Conservation (phyloP, 2,797 vertebrate species). For the Micropoecilia bifurca region DNA sequence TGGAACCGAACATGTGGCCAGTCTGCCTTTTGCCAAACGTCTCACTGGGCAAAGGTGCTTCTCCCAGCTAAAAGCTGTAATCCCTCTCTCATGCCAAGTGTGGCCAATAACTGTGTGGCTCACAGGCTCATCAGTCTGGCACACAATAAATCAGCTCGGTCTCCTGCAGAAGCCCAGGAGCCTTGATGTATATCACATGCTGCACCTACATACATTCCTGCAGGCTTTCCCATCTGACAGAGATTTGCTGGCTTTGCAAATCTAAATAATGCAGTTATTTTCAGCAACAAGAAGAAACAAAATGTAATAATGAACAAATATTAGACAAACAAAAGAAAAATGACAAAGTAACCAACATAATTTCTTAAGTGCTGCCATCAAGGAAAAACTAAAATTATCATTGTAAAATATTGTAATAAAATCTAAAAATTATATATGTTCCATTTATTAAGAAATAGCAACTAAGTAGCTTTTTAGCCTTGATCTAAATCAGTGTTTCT, state of each 20-base stretch:
- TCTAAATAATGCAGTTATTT: not conserved
- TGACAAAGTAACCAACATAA: not conserved
- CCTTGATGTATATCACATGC: constrained; percentile 45
- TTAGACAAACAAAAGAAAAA: not conserved
- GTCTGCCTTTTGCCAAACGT: constrained; percentile 38
- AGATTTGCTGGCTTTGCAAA: constrained; percentile 42
- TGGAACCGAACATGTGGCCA: constrained; percentile 31
- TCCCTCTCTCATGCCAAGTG: constrained; percentile 55
- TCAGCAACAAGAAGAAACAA: not conserved
- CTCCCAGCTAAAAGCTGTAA: constrained; percentile 63
- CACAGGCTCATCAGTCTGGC: constrained; percentile 63
- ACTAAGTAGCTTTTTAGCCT: not conserved
- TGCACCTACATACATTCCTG: constrained; percentile 47
- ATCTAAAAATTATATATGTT: not conserved
- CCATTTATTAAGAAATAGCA: not conserved
- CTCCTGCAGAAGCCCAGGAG: constrained; percentile 55
- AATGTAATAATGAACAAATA: not conserved
- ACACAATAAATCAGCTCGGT: constrained; percentile 55
- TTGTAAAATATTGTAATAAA: not conserved
- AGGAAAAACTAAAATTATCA: not conserved
- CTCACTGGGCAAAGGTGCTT: constrained; percentile 60
- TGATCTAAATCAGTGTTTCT: not conserved
- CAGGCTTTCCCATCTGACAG: constrained; percentile 25
- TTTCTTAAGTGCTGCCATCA: not conserved
- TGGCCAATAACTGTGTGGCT: constrained; percentile 55